These are phyloP conservation scores for Coptodon rendalli DNA, from an alignment of 2,113 vertebrate species.

Conservation along the genomic window DNA sequence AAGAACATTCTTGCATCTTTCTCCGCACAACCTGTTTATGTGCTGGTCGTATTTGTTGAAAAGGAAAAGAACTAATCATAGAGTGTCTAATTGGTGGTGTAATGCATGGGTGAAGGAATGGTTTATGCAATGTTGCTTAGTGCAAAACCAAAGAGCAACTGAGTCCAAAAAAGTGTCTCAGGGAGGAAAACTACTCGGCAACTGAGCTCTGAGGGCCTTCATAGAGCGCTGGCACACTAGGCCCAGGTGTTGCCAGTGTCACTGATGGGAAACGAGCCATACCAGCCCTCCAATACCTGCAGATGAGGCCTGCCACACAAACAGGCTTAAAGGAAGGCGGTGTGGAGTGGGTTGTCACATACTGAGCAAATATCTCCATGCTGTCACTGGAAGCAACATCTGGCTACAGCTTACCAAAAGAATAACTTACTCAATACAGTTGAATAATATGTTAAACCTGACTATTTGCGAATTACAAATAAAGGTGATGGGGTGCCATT, in stretches of 20 bases:
- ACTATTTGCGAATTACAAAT: neutral
- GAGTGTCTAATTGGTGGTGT: neutral
- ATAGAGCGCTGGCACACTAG: neutral
- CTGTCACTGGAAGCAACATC: neutral
- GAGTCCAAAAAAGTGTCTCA: neutral
- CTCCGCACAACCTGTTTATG: neutral
- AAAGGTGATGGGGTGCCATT: neutral
- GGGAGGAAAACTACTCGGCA: rapidly evolving
- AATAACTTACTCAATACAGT: neutral
- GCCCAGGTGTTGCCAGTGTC: neutral
- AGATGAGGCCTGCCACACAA: neutral
- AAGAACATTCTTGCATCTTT: rapidly evolving
- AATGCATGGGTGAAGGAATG: neutral
- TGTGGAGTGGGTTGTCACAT: neutral
- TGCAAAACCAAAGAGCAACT: neutral
- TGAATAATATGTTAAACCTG: neutral
- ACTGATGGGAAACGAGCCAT: neutral
- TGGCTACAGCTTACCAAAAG: neutral
- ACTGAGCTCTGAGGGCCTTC: neutral
- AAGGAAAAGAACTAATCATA: neutral
- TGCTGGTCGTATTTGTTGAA: neutral
- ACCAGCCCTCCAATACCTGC: neutral
- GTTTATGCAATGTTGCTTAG: neutral
- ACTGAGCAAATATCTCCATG: neutral
- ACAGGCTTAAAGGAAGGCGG: neutral